Base-by-base conservation (phyloP, 2,797 vertebrate genomes). In the Rhodeus uyekii region DNA sequence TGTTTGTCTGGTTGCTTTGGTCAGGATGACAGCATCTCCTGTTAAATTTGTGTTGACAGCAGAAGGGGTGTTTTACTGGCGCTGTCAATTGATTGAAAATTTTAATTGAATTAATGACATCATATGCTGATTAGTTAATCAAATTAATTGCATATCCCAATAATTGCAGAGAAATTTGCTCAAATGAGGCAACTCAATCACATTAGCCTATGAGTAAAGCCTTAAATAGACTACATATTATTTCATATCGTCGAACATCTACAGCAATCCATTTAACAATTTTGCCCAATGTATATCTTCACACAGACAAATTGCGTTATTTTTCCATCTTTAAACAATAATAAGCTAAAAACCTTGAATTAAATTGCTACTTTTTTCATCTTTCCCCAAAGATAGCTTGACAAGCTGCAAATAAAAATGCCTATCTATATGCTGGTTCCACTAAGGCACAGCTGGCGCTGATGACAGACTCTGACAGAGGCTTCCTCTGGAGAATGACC, bases 401-500 rank as follows among this genome's bases (percentile, higher is more conserved):
- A 55, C 39, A 18, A 64, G 67, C 24, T 46, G n/a, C 67, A 63
- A 76, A 61, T 79, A 81, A 80, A 76, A 76, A 76, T 83, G 69
- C 58, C 63, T 67, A 46, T 75, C 32, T 75, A 76, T 79, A 74
- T 80, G 60, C 53, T 69, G 38, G 32, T 46, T 84, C 42, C 32
- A 38, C 22, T 53, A 27, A 77, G 68, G 68, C 82, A 83, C 86
- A 86, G 76, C 86, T 87, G 80, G 87, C 83, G 8, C 9, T 46
- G 63, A 50, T 83, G 85, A 84, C 76, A 86, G 75, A 50, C 55
- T 84, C 76, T 50, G 34, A 69, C 74, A 67, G 68, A 77, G 78
- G 67, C 61, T 44, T 82, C 80, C 83, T 77, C 84, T 58, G 68
- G 83, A 86, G 82, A 78, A 48, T 84, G 78, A 82, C 81, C 75